A percentile compares a stretch with the other conserved stretches of the same genome.
Conservation (phyloP, 2,113 vertebrate genomes). For the Channa maculata region DNA sequence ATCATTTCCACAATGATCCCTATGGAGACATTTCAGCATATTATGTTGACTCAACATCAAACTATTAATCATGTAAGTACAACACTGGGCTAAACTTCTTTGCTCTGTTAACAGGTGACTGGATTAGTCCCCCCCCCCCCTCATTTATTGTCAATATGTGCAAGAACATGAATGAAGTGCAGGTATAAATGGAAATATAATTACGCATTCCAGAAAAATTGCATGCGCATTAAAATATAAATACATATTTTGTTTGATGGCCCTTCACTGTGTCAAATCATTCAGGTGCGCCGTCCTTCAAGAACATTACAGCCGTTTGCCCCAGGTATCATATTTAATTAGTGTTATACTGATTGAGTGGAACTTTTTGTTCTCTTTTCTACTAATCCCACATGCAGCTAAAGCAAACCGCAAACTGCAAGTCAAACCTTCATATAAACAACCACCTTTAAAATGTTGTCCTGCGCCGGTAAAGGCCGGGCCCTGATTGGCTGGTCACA, state of each 20-base stretch:
- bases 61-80: neutral
- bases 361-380: too few relatives aligned
- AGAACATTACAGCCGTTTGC: too few relatives aligned
- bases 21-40: neutral
- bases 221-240: constrained; percentile 32
- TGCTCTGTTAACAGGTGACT: neutral
- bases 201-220: constrained; percentile 24
- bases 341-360: too few relatives aligned
- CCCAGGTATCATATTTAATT: too few relatives aligned
- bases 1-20: neutral
- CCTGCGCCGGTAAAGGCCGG: neutral
- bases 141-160: neutral
- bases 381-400: neutral
- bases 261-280: constrained; percentile 71
- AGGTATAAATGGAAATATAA: constrained; percentile 12
- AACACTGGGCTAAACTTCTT: neutral
- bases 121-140: neutral
- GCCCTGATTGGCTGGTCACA: neutral
- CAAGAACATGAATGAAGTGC: constrained; percentile 3
- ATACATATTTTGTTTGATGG: constrained; percentile 58
- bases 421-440: too few relatives aligned
- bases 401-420: too few relatives aligned
- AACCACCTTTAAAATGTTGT: neutral
- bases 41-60: constrained; percentile 46
- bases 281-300: constrained; percentile 36